phyloP scores from a whole-genome alignment of 2,113 vertebrate genomes.

The Xyliphius kryptos region DNA sequence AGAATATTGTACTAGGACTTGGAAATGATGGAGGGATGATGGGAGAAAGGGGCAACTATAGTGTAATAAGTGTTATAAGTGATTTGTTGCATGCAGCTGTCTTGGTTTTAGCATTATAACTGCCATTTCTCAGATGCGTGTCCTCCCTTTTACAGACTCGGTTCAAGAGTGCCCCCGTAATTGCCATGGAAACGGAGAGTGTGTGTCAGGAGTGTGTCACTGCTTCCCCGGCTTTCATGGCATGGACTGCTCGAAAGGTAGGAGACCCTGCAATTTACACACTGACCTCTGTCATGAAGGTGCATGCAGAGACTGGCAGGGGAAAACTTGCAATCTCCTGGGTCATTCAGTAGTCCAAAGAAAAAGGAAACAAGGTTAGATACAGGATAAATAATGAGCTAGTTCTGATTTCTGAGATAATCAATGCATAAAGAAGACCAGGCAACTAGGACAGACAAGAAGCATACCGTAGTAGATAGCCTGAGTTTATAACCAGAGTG shows the following conservation, averaged over 20 bases:
- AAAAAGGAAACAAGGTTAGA: background rate
- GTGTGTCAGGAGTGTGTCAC: slow-evolving; percentile 92
- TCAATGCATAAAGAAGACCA: too few relatives aligned
- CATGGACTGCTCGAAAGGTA: slow-evolving; percentile 98
- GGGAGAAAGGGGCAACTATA: background rate
- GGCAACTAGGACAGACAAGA: too few relatives aligned
- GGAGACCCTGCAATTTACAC: slow-evolving; percentile 36
- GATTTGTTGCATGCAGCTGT: background rate
- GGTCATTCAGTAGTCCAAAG: background rate
- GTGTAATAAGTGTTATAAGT: background rate
- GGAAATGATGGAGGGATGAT: background rate
- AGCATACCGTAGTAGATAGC: too few relatives aligned
- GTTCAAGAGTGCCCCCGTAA: slow-evolving; percentile 97
- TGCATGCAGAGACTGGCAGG: slow-evolving; percentile 1
- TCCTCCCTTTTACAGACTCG: slow-evolving; percentile 74
- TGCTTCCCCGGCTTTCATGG: slow-evolving; percentile 97
- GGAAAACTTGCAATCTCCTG: background rate
- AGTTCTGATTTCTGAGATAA: background rate
- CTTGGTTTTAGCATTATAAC: slow-evolving; percentile 17
- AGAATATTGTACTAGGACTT: background rate
- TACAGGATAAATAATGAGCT: background rate
- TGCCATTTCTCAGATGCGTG: slow-evolving; percentile 28
- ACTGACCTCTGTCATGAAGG: slow-evolving; percentile 16
- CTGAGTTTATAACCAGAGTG: too few relatives aligned
- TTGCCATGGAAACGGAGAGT: slow-evolving; percentile 96